Evolutionary conservation across 92 coral and sea anemone genomes (phyloP).

Genomic region (Siderastrea radians): DNA sequence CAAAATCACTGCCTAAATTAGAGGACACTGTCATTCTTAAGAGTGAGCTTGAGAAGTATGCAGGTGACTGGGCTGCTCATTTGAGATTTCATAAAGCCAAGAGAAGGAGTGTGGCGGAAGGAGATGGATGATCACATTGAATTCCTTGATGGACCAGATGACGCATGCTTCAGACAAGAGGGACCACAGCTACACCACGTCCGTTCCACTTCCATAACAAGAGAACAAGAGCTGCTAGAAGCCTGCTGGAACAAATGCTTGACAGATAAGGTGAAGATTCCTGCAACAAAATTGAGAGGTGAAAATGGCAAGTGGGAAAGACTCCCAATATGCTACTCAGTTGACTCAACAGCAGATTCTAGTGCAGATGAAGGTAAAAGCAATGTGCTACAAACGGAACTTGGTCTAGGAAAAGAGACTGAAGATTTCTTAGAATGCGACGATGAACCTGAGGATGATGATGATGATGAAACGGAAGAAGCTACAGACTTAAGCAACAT

Average conservation of each 20-base stretch:
- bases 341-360: not conserved
- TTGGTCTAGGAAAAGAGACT: not conserved
- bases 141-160: constrained; percentile 77
- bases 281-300: constrained; percentile 49
- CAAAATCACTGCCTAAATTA: constrained; percentile 53
- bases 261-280: constrained; percentile 34
- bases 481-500: not conserved
- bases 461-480: not conserved
- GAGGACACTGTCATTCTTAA: constrained; percentile 33
- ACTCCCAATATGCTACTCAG: constrained; percentile 13
- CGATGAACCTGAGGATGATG: constrained; percentile 22
- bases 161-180: constrained; percentile 33
- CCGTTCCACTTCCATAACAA: constrained; percentile 40
- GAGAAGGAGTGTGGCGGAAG: constrained; percentile 73
- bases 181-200: constrained; percentile 61
- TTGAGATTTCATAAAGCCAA: constrained; percentile 62
- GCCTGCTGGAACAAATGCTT: constrained; percentile 38
- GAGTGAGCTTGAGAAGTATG: constrained; percentile 35
- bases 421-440: not conserved
- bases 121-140: constrained; percentile 60
- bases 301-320: constrained; percentile 35
- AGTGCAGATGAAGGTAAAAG: not conserved
- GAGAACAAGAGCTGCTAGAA: constrained; percentile 49
- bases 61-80: constrained; percentile 48
- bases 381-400: too few species aligned